Base-by-base conservation (phyloP, 2,888 invertebrate genomes). In the Tetropium fuscum region DNA sequence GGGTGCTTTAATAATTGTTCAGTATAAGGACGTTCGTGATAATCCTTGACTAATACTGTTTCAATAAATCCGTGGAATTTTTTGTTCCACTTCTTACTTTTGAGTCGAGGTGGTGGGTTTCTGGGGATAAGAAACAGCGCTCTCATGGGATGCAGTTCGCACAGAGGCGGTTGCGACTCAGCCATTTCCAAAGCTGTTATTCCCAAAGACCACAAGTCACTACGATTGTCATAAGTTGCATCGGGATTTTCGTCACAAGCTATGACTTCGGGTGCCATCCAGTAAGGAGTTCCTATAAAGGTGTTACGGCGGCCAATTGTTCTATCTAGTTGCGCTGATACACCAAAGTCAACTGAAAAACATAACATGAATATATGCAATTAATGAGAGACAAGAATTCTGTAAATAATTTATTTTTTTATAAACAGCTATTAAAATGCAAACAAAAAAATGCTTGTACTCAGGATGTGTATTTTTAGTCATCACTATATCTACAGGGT, bases 131-230 rank as follows among this genome's bases (percentile, higher is more conserved):
- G 90, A 84, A 98, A 99, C 71, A 98, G 87, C 69, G 98, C 98
- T 81, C 98, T 88, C 99, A 99, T 99, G 16, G 99, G 99, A 87
- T 99, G 99, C 82, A 99, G 89, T 86, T 99, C 98, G 86, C 98
- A 99, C 59, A 99, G 88, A 30, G 99, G 98, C 64, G 98, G 98
- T 84, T 98, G 97, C 76, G 97, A 97, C 85, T 99, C 99, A 58
- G 99, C 98, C 99, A 99, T 99, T 87, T 99, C 99, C 66, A 99
- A 87, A 48, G 98, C 97, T 58, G 98, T 99, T 78, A 99, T 99
- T 76, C 98, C 95, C 69, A 94, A 85, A 43, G 93, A 94, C 94
- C 94, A 94, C 63, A 95, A 86, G 83, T 95, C 95, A 74, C 93
- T 94, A 75, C 95, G 90, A 85, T 98, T 98, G 84, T 99, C 99